Evolutionary conservation across 2,113 vertebrate genomes (phyloP).

Genomic region (Stomatorhinus ivindoensis): DNA sequence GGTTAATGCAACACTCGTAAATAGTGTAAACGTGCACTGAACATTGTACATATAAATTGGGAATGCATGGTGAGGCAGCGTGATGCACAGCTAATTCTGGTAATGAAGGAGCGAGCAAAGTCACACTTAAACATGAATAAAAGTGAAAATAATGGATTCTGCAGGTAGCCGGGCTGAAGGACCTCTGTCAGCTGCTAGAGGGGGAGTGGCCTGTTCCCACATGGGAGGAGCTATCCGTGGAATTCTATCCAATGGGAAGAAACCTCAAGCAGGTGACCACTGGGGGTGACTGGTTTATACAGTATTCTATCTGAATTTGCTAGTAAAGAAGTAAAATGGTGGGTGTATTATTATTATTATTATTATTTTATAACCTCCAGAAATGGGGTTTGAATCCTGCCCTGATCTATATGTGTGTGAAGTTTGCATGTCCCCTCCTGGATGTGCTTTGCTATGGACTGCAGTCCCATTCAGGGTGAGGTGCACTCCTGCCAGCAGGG

Average conservation of each 20-base stretch:
- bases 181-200: slow-evolving; percentile 68
- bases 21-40: not conserved
- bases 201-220: slow-evolving; percentile 62
- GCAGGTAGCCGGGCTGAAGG: slow-evolving; percentile 72
- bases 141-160: not conserved
- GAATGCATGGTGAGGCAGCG: not conserved
- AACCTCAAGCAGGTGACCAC: slow-evolving; percentile 24
- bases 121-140: not conserved
- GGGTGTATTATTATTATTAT: not conserved
- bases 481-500: not conserved
- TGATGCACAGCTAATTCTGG: not conserved
- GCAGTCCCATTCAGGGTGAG: not conserved
- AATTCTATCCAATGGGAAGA: slow-evolving; percentile 32
- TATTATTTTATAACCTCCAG: not conserved
- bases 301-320: not conserved
- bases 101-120: not conserved
- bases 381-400: not conserved
- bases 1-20: not conserved
- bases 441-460: not conserved
- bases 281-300: not conserved
- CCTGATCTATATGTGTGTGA: not conserved
- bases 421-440: not conserved
- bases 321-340: not conserved
- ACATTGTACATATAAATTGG: not conserved
- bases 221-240: slow-evolving; percentile 58